These are phyloP conservation scores for Pocillopora verrucosa DNA, from an alignment of 64 coral and sea anemone species.

Conservation along the genomic window DNA sequence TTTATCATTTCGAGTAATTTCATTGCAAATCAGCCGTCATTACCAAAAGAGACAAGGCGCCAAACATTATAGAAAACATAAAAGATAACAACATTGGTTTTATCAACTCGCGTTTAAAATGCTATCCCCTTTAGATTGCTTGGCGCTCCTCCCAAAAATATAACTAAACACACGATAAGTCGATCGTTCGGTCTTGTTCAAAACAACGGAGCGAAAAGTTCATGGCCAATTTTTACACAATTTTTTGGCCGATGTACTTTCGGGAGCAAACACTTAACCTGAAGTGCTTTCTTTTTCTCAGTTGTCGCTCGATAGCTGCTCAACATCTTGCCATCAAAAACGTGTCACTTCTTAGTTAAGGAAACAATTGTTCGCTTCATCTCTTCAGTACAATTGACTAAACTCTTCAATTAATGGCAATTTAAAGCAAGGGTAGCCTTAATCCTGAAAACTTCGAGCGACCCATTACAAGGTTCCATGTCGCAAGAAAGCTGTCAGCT, in stretches of 20 bases:
- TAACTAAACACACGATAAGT: constrained; percentile 12
- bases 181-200: neutral
- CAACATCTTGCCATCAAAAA: constrained; percentile 1
- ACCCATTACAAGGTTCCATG: neutral
- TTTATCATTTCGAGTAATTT: constrained; percentile 55
- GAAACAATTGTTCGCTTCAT: constrained; percentile 30
- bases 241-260: neutral
- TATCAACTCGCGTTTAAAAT: constrained; percentile 32
- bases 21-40: constrained; percentile 31
- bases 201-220: neutral
- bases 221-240: neutral
- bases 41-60: constrained; percentile 12
- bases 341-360: constrained; percentile 40
- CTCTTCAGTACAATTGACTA: constrained; percentile 24
- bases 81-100: constrained; percentile 52
- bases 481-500: neutral
- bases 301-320: neutral
- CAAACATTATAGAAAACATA: constrained; percentile 23
- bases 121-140: constrained; percentile 14
- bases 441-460: neutral
- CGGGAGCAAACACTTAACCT: neutral
- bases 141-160: neutral
- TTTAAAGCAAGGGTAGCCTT: constrained; percentile 11
- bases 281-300: neutral
- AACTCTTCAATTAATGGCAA: constrained; percentile 26